Base-by-base conservation (phyloP, 2,113 vertebrate genomes). In the Bufo gargarizans region DNA sequence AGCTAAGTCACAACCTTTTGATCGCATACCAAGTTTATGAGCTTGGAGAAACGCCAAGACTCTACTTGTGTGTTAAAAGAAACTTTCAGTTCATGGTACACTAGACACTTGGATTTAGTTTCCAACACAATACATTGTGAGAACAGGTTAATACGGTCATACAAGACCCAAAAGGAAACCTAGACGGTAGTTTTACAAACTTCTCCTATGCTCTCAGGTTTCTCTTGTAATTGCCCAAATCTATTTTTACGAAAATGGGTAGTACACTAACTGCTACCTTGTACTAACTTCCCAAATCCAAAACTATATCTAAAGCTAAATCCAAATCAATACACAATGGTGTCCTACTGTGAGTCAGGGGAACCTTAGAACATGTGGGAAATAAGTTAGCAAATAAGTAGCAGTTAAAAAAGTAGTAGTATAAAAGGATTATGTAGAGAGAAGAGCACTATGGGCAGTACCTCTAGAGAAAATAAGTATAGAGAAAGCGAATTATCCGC, bases 1-100 rank as follows among this genome's bases (percentile, higher is more conserved):
- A 84, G 82, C 87, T 77, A 84, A 84, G 87, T 89, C 87, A 84
- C 87, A 89, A 89, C 87, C 87, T 89, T 89, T 89, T 89, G 81
- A 89, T 84, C 87, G 58, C 87, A 89, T 89, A 78, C 81, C 87
- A 69, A 89, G 87, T 89, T 89, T 89, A 89, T 89, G 81, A 89
- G 87, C 87, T 89, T 89, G 87, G 82, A 84, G 14, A 69, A 65
- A 33, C 22, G 82, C 87, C 87, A 89, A 89, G 53, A 72, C 50
- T 65, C 82, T 78, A 77, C 74, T 77, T 78, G 49, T 77, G 67
- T 77, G 67, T 76, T 84, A 72, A 89, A 77, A 67, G 81, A 47
- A 84, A 89, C 72, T 89, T 77, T 89, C 12, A 89, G 72, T 84
- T 89, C 82, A 84, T 78, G 81, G 82, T 89, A 78, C 72, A 84